phyloP scores from a whole-genome alignment of 1,140 invertebrate species.

The Cyclina sinensis region DNA sequence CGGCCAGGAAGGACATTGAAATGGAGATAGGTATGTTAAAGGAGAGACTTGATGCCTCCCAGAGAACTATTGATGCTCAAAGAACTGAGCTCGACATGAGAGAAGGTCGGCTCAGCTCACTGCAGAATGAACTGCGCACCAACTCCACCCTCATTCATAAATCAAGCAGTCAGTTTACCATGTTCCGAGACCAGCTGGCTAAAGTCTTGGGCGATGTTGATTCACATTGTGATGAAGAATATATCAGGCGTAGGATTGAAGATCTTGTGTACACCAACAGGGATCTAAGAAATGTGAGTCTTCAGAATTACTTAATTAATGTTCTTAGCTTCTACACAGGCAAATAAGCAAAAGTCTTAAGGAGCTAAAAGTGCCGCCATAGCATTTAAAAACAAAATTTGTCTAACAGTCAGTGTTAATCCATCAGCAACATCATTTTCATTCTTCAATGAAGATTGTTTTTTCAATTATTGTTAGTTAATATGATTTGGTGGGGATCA shows the following conservation, averaged over 20 bases:
- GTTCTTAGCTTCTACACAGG: no score
- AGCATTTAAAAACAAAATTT: no score
- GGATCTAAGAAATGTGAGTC: constrained; percentile 79
- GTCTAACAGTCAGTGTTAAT: no score
- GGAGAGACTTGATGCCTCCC: constrained; percentile 82
- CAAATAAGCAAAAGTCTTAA: no score
- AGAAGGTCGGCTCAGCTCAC: constrained; percentile 74
- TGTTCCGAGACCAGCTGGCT: constrained; percentile 84
- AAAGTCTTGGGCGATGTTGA: constrained; percentile 80
- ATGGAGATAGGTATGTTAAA: constrained; percentile 83
- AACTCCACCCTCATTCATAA: constrained; percentile 73
- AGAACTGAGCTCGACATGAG: constrained; percentile 82
- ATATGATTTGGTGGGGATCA: no score
- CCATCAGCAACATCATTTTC: no score
- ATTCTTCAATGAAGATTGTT: no score
- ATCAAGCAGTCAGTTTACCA: constrained; percentile 73
- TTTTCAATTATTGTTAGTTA: no score
- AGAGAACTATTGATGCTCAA: constrained; percentile 83
- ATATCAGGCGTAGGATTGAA: constrained; percentile 80
- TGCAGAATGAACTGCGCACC: constrained; percentile 78
- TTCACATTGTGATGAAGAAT: constrained; percentile 80
- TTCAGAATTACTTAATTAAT: neutral
- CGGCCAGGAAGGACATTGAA: constrained; percentile 76
- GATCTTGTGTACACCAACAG: constrained; percentile 69
- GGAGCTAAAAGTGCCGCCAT: no score